Evolutionary conservation across 92 coral and sea anemone species (phyloP).

Genomic region (Palythoa heliodiscus): DNA sequence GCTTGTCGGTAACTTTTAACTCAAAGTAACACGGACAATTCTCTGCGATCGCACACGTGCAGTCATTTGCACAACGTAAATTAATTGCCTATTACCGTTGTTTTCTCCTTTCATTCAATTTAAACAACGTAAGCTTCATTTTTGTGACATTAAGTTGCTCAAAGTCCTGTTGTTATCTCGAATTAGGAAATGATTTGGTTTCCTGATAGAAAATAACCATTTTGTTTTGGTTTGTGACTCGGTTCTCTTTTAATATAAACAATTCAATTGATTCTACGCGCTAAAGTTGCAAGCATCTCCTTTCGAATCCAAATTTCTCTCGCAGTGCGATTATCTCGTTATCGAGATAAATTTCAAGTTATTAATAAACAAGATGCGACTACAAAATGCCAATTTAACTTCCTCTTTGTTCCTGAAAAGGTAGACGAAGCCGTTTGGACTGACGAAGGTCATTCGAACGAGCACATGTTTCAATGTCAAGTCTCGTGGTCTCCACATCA

Average conservation of each 20-base stretch:
- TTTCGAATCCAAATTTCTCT: neutral
- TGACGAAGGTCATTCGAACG: slow-evolving; percentile 14
- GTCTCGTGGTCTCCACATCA: neutral
- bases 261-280: neutral
- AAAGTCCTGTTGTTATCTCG: neutral
- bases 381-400: neutral
- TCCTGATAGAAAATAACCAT: neutral
- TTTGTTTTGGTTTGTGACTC: slow-evolving; percentile 8
- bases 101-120: slow-evolving; percentile 45
- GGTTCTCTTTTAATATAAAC: slow-evolving; percentile 12
- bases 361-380: neutral
- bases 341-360: slow-evolving; percentile 1
- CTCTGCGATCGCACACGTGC: slow-evolving; percentile 73
- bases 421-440: neutral
- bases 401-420: slow-evolving; percentile 4
- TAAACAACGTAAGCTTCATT: slow-evolving; percentile 39
- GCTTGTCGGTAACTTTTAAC: slow-evolving; percentile 4
- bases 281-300: neutral
- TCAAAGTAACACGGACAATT: slow-evolving; percentile 24
- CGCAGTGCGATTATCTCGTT: slow-evolving; percentile 8
- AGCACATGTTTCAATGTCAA: slow-evolving; percentile 44
- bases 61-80: slow-evolving; percentile 83
- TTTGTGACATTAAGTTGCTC: neutral
- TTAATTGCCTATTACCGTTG: slow-evolving; percentile 81
- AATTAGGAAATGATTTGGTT: neutral